phyloP scores from a whole-genome alignment of 2,113 vertebrate genomes.

The Coreoperca whiteheadi region DNA sequence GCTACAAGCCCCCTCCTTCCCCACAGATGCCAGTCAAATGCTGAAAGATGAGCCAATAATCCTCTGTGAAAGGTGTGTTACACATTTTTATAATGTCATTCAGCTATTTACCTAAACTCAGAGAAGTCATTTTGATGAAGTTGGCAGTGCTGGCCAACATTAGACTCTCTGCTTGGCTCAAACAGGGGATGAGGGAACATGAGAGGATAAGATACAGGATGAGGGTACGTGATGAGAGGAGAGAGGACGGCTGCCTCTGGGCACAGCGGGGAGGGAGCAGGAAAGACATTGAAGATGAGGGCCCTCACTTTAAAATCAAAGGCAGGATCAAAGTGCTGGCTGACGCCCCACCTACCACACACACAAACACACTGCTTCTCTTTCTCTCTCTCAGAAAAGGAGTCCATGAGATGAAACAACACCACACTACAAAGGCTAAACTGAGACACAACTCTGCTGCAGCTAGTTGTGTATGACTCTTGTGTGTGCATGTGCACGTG shows the following conservation, averaged over 20 bases:
- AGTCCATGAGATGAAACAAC: constrained; percentile 54
- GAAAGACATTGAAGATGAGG: constrained; percentile 72
- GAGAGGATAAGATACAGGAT: constrained; percentile 74
- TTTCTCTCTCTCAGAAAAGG: constrained; percentile 37
- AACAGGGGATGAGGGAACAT: constrained; percentile 61
- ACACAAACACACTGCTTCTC: constrained; percentile 43
- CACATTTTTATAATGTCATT: constrained; percentile 39
- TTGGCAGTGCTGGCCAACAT: constrained; percentile 37
- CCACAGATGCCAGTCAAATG: constrained; percentile 32
- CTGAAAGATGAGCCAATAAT: constrained; percentile 49
- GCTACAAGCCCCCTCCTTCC: constrained; percentile 7
- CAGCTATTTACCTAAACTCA: constrained; percentile 27
- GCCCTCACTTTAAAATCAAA: constrained; percentile 77
- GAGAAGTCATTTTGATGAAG: constrained; percentile 44
- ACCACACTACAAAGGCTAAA: constrained; percentile 65
- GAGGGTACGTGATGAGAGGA: constrained; percentile 72
- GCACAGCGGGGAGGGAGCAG: constrained; percentile 40
- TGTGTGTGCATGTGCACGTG: constrained; percentile 44
- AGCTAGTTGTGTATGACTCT: constrained; percentile 35
- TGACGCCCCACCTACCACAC: constrained; percentile 39
- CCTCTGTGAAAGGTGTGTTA: constrained; percentile 41
- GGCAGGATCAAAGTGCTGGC: constrained; percentile 67
- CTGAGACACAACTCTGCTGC: constrained; percentile 57
- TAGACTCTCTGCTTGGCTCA: constrained; percentile 36
- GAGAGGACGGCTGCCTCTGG: constrained; percentile 61